phyloP scores from a whole-genome alignment of 2,888 invertebrate genomes.

The Idaea aversata region DNA sequence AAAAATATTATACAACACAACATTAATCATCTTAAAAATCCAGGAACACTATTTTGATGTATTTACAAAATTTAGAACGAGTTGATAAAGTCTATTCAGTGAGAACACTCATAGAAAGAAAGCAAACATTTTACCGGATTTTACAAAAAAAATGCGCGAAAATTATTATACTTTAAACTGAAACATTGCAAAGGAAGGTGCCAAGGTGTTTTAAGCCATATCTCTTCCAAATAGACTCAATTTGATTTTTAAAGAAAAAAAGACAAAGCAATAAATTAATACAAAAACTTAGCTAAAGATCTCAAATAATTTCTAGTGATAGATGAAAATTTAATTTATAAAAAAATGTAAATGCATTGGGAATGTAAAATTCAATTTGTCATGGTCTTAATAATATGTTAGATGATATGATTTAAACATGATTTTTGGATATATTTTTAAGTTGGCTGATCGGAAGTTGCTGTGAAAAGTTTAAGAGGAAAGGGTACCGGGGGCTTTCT shows the following conservation, averaged over 20 bases:
- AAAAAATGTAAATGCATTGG: constrained; percentile 25
- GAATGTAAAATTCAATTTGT: constrained; percentile 32
- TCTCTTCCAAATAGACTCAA: not conserved
- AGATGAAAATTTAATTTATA: constrained; percentile 4
- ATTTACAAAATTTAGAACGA: constrained; percentile 29
- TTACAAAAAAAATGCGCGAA: constrained; percentile 2
- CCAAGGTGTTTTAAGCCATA: not conserved
- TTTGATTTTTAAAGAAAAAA: constrained; percentile 23
- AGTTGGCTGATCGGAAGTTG: not conserved
- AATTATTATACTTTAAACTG: constrained; percentile 11
- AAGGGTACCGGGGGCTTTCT: too few species aligned
- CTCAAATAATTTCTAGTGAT: constrained; percentile 23
- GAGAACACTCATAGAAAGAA: too few species aligned
- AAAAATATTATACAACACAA: constrained; percentile 59
- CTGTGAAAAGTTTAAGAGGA: too few species aligned
- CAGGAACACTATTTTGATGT: constrained; percentile 25
- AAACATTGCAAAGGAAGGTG: constrained; percentile 31
- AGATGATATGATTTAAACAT: constrained; percentile 33
- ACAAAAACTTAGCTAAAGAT: constrained; percentile 42
- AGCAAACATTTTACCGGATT: not conserved
- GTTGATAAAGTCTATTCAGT: not conserved
- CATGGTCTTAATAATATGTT: constrained; percentile 30
- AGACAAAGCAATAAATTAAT: constrained; percentile 62
- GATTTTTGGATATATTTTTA: not conserved
- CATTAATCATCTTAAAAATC: constrained; percentile 38